Base-by-base conservation (phyloP, 2,888 invertebrate genomes). In the Synanthedon myopaeformis region DNA sequence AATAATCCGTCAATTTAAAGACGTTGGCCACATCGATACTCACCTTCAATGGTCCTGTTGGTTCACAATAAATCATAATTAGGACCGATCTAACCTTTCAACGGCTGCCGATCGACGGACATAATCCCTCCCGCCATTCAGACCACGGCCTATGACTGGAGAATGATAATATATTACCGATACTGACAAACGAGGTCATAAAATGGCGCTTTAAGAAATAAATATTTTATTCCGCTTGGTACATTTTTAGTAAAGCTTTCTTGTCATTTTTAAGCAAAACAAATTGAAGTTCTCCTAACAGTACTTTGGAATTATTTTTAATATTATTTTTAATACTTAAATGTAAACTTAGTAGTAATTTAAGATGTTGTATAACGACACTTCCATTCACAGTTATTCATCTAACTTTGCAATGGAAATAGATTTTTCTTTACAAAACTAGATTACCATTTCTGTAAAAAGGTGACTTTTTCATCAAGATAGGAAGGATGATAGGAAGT, bases 21-120 rank as follows among this genome's bases (percentile, higher is more conserved):
- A 45, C 45, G 14, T 45, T 45, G 13, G n/a, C 45, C 45, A 14
- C 45, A 14, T 45, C 45, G 45, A 45, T 45, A 45, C n/a, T 45
- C 45, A 45, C 45, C 45, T 45, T 45, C 45, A 45, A 45, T 45
- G 45, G 45, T 14, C 45, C 45, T 45, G 45, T 45, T 45, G 45
- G 45, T 14, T 14, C 45, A 45, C 60, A 56, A 81, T 84, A 84
- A 84, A 84, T 84, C 81, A 84, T 85, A 83, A 84, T 85, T 85
- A 85, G 72, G 69, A 52, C 58, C 64, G 70, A 70, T 63, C 66
- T 65, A 69, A 76, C 76, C 72, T 79, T 76, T 82, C 82, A 79
- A 67, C 82, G 79, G 80, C 72, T 83, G 82, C 82, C 82, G 78
- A 82, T 76, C 69, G 69, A 35, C 35, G 55, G 65, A 66, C 67